Conservation (phyloP, 2,888 invertebrate species). For the Onthophagus sagittarius region DNA sequence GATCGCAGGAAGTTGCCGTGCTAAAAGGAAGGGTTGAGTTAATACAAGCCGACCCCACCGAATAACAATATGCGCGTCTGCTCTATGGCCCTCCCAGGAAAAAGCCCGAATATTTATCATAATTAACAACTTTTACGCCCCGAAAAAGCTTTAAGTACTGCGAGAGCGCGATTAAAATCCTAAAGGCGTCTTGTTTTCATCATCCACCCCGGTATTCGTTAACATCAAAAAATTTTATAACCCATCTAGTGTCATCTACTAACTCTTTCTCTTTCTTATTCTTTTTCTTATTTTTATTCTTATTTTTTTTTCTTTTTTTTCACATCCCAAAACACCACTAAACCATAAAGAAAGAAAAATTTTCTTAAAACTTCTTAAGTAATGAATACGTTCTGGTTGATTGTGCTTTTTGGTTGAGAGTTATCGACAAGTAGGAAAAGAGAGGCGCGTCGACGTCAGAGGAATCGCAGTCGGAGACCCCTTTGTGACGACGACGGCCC, state of each 20-base stretch:
- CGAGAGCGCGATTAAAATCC: conserved; percentile 26
- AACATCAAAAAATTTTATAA: conserved; percentile 1
- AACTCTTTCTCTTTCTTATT: not conserved
- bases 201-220: conserved; percentile 14
- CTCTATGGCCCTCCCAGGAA: conserved; percentile 51
- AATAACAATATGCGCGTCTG: conserved; percentile 50
- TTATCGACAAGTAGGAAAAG: not conserved
- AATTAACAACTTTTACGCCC: conserved; percentile 51
- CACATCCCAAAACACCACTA: not conserved
- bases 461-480: not conserved
- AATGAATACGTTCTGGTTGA: not conserved
- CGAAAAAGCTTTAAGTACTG: conserved; percentile 34
- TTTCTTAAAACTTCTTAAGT: not conserved
- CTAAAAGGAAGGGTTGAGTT: conserved; percentile 51
- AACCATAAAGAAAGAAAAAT: not conserved
- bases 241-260: not conserved
- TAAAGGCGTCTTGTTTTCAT: conserved; percentile 23
- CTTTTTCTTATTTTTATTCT: too few species aligned
- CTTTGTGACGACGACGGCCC: not conserved
- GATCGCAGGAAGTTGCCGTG: conserved; percentile 48
- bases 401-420: not conserved
- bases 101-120: conserved; percentile 52
- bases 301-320: conserved; percentile 1
- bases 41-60: conserved; percentile 48
- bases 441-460: not conserved